phyloP scores from a whole-genome alignment of 2,888 invertebrate species.

The Ichneumoninae sp. region DNA sequence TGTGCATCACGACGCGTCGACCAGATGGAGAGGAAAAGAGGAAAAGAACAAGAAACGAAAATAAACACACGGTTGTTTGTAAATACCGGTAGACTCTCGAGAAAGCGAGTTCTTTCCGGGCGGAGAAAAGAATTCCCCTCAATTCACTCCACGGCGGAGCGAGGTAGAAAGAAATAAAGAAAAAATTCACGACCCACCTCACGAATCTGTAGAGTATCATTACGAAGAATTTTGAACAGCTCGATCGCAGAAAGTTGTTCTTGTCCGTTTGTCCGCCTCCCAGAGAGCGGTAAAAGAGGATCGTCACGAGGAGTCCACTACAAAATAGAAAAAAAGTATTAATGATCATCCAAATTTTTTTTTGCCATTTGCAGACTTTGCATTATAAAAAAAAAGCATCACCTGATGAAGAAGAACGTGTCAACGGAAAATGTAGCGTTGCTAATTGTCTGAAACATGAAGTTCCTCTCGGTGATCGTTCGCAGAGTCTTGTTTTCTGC shows the following conservation, averaged over 20 bases:
- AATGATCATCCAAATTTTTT: background rate
- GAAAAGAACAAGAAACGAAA: background rate
- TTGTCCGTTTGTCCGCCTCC: slow-evolving; percentile 87
- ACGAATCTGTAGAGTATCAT: slow-evolving; percentile 88
- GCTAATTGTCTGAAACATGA: slow-evolving; percentile 92
- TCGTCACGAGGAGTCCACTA: slow-evolving; percentile 93
- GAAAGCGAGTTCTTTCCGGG: slow-evolving; percentile 2
- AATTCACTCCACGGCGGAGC: background rate
- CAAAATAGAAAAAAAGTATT: slow-evolving; percentile 68
- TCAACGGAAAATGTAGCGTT: slow-evolving; percentile 95
- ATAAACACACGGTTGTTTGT: background rate
- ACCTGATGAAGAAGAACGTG: slow-evolving; percentile 95
- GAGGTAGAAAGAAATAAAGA: background rate
- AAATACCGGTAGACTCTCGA: background rate
- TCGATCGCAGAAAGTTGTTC: slow-evolving; percentile 84
- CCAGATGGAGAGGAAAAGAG: background rate
- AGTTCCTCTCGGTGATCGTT: slow-evolving; percentile 90
- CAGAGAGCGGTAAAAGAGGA: slow-evolving; percentile 92
- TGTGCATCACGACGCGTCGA: background rate
- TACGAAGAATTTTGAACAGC: slow-evolving; percentile 84
- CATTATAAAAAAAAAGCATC: slow-evolving; percentile 63
- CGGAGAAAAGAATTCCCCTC: background rate
- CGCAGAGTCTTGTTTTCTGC: slow-evolving; percentile 92
- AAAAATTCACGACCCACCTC: slow-evolving; percentile 84
- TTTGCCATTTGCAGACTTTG: background rate